Conservation (phyloP, 2,888 invertebrate species). For the Tiliacea aurago region DNA sequence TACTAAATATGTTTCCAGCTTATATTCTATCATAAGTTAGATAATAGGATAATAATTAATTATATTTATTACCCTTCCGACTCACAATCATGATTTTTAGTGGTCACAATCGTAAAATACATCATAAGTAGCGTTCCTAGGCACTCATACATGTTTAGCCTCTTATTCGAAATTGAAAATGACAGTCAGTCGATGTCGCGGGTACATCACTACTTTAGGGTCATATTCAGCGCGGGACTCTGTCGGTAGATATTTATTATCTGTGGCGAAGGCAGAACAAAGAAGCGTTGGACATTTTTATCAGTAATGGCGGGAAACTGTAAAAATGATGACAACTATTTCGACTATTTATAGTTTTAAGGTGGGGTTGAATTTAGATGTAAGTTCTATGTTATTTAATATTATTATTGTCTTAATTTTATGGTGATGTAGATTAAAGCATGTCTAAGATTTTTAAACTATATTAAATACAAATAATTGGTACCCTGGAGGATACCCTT, state of each 20-base stretch:
- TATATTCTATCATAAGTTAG: slow-evolving; percentile 79
- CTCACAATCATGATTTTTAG: slow-evolving; percentile 88
- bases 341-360: slow-evolving; percentile 40
- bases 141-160: slow-evolving; percentile 88
- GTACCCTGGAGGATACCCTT: neutral
- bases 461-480: neutral
- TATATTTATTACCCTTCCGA: slow-evolving; percentile 86
- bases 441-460: slow-evolving; percentile 20
- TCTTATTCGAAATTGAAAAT: slow-evolving; percentile 76
- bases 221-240: slow-evolving; percentile 69
- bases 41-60: slow-evolving; percentile 81
- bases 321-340: slow-evolving; percentile 53
- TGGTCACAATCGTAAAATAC: slow-evolving; percentile 87
- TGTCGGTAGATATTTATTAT: slow-evolving; percentile 63
- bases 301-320: slow-evolving; percentile 50
- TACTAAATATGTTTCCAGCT: slow-evolving; percentile 62
- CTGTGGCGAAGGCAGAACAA: slow-evolving; percentile 61
- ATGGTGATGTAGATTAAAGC: slow-evolving; percentile 56
- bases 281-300: slow-evolving; percentile 57
- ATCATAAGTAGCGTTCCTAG: slow-evolving; percentile 90
- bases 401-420: slow-evolving; percentile 67
- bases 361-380: slow-evolving; percentile 57
- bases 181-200: slow-evolving; percentile 78
- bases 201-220: slow-evolving; percentile 76
- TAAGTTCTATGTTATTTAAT: slow-evolving; percentile 61